Conservation (phyloP, 1,140 invertebrate genomes). For the Tribolium castaneum region DNA sequence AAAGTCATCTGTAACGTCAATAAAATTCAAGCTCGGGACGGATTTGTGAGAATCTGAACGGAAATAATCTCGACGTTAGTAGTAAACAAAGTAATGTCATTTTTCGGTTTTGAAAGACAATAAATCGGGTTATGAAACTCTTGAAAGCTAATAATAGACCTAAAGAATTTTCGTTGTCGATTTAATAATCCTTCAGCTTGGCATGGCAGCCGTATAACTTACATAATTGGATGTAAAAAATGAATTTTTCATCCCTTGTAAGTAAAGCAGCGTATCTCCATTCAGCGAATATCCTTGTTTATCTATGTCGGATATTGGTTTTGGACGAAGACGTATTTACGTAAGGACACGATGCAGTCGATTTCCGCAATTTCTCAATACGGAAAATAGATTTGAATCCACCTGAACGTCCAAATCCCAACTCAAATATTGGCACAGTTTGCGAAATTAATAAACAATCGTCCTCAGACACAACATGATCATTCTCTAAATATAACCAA, state of each 20-base stretch:
- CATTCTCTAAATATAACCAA: conserved; percentile 19
- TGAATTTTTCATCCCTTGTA: background rate
- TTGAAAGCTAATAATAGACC: background rate
- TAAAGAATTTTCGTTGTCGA: background rate
- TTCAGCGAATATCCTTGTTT: background rate
- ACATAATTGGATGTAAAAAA: background rate
- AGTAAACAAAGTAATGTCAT: conserved; percentile 14
- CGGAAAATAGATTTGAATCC: background rate
- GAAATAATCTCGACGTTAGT: background rate
- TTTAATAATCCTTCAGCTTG: background rate
- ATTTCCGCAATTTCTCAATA: background rate
- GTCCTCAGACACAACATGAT: background rate
- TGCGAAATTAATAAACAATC: background rate
- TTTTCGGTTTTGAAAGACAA: background rate
- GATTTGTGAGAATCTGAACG: background rate
- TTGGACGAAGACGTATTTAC: background rate
- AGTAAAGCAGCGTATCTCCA: background rate
- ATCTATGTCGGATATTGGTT: background rate
- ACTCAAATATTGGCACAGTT: background rate
- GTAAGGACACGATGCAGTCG: background rate
- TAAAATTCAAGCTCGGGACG: background rate
- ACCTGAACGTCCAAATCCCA: background rate
- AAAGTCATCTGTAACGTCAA: background rate
- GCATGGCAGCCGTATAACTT: background rate
- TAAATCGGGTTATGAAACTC: background rate